Percentiles rank a stretch among this genome's conserved stretches.
These are phyloP conservation scores for Babylonia areolata DNA, from an alignment of 1,140 invertebrate species.

Conservation along the genomic window DNA sequence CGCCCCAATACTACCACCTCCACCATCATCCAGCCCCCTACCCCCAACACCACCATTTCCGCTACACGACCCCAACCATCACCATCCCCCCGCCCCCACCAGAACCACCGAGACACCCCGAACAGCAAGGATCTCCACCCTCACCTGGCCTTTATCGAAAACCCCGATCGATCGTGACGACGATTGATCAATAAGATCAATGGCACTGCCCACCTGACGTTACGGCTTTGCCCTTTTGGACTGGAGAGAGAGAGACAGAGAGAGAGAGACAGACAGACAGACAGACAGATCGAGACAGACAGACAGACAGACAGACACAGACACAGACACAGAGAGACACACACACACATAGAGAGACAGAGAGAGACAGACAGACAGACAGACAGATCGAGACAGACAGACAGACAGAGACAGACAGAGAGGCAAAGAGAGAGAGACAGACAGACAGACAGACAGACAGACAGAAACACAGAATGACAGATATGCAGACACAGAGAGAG, in stretches of 20 bases:
- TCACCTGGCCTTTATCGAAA: neutral
- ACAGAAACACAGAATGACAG: neutral
- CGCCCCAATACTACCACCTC: too few species aligned
- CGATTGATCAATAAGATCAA: neutral
- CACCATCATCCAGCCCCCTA: too few species aligned
- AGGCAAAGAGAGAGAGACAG: neutral
- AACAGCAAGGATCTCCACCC: neutral
- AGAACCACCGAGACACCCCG: neutral
- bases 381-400: constrained; percentile 32
- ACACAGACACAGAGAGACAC: neutral
- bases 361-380: constrained; percentile 26
- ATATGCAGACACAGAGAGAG: neutral
- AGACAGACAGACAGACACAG: neutral
- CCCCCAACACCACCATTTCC: too few species aligned
- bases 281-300: too few species aligned
- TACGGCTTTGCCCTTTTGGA: too few species aligned
- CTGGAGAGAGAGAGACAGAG: neutral
- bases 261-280: too few species aligned
- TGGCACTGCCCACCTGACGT: too few species aligned
- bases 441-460: too few species aligned
- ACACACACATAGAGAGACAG: constrained; percentile 1
- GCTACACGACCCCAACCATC: too few species aligned
- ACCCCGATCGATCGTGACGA: neutral
- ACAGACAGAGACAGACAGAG: neutral
- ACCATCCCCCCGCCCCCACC: too few species aligned